Evolutionary conservation across 2,888 invertebrate species (phyloP), one percentile per base, ranked within the genome.

Genomic region (Mayetiola destructor): DNA sequence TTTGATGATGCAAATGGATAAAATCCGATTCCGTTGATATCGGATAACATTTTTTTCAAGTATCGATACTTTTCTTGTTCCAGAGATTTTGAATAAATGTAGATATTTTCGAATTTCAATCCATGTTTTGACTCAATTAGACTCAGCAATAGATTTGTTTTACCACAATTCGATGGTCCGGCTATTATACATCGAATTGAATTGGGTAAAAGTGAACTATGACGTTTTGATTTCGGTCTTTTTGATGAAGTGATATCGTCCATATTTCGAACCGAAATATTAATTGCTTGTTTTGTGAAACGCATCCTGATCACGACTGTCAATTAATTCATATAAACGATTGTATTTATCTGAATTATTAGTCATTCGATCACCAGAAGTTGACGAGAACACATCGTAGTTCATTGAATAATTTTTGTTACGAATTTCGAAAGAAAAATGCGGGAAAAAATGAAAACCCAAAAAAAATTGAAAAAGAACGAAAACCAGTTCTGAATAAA

Each of bases 1-100:
- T 40, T 23, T 1, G 40, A 40, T 40, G 40, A 40, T 52, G 58
- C 39, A 53, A 57, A 60, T 20, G 57, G 37, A 35, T 56, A 52
- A 23, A 56, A 59, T 30, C 56, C 57, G 36, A 60, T 55, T 20
- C 54, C 57, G 20, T 40, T 40, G 10, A 40, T 3, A 10, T 9
- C 39, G 21, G 23, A 1, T n/a, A 59, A 52, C 10, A 40, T 3
- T 10, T 40, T 40, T 40, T n/a, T 40, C 21, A 40, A 40, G 21
- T 40, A 40, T 40, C 23, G 5, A 10, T 40, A 40, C 14, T 40
- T 40, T 3, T 21, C 21, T 21, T 40, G 40, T 5, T 40, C 40
- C 21, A 40, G 14, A 12, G 40, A 10, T 21, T 40, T 40, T 2
- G 21, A 40, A 40, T 40, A 40, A 40, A 40, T 40, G 40, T 40